Percentiles rank a stretch among this genome's conserved stretches.
These are phyloP conservation scores for Watsonalla cultraria DNA, from an alignment of 2,888 invertebrate species.

Conservation along the genomic window DNA sequence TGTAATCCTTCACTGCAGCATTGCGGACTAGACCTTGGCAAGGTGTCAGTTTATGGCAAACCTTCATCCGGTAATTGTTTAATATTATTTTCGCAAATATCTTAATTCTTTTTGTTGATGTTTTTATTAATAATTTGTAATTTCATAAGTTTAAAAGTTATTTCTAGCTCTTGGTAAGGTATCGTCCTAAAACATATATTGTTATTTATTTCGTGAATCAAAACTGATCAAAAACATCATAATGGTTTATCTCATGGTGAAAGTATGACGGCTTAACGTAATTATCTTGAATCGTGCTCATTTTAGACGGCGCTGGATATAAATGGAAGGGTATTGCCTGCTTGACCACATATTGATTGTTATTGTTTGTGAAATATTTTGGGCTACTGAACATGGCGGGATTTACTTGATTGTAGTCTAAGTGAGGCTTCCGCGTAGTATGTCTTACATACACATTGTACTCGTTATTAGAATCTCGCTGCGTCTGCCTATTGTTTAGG, in stretches of 20 bases:
- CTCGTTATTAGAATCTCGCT: not conserved
- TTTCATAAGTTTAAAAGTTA: too few relatives aligned
- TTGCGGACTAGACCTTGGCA: conserved; percentile 32
- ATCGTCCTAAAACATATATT: too few relatives aligned
- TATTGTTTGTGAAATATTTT: conserved; percentile 22
- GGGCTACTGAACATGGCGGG: conserved; percentile 18
- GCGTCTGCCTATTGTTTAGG: not conserved
- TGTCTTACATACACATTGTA: conserved; percentile 1
- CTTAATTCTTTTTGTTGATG: too few relatives aligned
- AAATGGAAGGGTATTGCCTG: conserved; percentile 21
- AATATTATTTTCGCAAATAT: too few relatives aligned
- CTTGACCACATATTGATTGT: conserved; percentile 22
- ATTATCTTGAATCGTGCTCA: conserved; percentile 12
- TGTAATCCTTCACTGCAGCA: conserved; percentile 37
- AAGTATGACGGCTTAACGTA: conserved; percentile 38
- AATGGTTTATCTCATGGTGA: conserved; percentile 43
- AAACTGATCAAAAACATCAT: conserved; percentile 39
- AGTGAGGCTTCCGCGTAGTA: not conserved
- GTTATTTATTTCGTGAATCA: conserved; percentile 1
- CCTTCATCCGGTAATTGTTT: conserved; percentile 24
- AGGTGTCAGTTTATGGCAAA: conserved; percentile 27
- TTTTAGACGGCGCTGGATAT: conserved; percentile 11
- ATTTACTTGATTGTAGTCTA: conserved; percentile 6
- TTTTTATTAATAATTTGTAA: too few relatives aligned
- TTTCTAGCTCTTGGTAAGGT: too few relatives aligned